phyloP scores from a whole-genome alignment of 37 sponge, comb jelly and placozoan species.

The Sycon ciliatum region DNA sequence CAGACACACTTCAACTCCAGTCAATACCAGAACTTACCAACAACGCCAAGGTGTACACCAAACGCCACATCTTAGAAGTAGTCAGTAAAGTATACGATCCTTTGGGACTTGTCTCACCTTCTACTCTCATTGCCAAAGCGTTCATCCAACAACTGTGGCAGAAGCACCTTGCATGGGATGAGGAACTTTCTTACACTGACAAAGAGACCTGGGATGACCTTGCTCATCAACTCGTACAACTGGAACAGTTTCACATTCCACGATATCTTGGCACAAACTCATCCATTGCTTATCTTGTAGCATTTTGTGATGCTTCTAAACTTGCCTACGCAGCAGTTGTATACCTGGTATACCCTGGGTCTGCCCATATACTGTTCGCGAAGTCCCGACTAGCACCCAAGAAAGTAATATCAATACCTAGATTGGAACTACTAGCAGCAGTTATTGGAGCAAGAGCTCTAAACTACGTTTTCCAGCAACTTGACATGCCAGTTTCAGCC shows the following conservation, averaged over 20 bases:
- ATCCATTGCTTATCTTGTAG: background rate
- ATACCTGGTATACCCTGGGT: background rate
- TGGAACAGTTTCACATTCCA: background rate
- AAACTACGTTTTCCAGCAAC: background rate
- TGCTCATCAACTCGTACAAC: background rate
- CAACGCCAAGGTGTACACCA: no score
- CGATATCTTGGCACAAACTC: no score
- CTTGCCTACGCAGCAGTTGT: constrained; percentile 25
- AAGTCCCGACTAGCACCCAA: constrained; percentile 23
- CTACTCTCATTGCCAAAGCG: background rate
- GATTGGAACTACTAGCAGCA: constrained; percentile 29
- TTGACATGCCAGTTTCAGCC: background rate
- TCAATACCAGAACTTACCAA: no score
- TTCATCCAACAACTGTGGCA: no score
- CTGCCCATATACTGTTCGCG: background rate
- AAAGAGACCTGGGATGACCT: constrained; percentile 1
- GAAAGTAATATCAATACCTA: constrained; percentile 17
- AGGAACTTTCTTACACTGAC: no score
- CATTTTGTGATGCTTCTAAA: constrained; percentile 33
- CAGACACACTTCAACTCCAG: no score
- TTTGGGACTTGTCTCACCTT: background rate
- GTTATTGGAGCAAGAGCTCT: constrained; percentile 1
- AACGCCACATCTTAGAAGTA: background rate
- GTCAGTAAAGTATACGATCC: background rate
- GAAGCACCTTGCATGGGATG: no score